Evolutionary conservation across 2,797 vertebrate genomes (phyloP), one percentile per base, ranked within the genome.

Genomic region (Gallinago stenura): DNA sequence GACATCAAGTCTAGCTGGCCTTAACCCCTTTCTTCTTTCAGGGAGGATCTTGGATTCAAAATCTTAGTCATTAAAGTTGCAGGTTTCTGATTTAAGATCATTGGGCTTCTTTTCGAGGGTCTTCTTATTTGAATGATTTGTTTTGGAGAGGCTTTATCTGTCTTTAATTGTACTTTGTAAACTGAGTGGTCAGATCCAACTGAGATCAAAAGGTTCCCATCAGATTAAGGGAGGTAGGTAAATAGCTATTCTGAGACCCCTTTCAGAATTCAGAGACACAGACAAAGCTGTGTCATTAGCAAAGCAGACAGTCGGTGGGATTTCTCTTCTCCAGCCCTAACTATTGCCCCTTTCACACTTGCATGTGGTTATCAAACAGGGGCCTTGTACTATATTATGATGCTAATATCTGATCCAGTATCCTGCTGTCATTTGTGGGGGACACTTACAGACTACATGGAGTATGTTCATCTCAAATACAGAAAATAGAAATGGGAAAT

Each of bases 151-250:
- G 50, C 65, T 96, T 96, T 97, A 94, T 95, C 94, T 95, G 65
- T 45, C 93, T 90, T 94, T 86, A 95, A 65, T 58, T 20, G 54
- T 81, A 60, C 64, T 96, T 93, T 95, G 92, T 95, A 89, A 96
- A 95, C 81, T 26, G 83, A 95, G 90, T 25, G 93, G 60, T 66
- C 93, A 86, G 81, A 91, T 77, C 94, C 92, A 93, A 83, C 96
- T 83, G 97, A 93, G 97, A 97, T 97, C 97, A 98, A 96, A 98
- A 86, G 93, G 22, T 48, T 91, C 39, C 71, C 61, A 83, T 93
- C 90, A 94, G 96, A 97, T 97, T 90, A 94, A 95, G 88, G 75
- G 60, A 88, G 72, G 72, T 73, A 93, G 77, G 91, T 84, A 90
- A 96, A 93, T 35, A 94, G 90, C 78, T 25, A 18, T 82, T 85